Evolutionary conservation across 1,140 invertebrate species (phyloP), one percentile per base, ranked within the genome.

Genomic region (Leptinotarsa defecta): DNA sequence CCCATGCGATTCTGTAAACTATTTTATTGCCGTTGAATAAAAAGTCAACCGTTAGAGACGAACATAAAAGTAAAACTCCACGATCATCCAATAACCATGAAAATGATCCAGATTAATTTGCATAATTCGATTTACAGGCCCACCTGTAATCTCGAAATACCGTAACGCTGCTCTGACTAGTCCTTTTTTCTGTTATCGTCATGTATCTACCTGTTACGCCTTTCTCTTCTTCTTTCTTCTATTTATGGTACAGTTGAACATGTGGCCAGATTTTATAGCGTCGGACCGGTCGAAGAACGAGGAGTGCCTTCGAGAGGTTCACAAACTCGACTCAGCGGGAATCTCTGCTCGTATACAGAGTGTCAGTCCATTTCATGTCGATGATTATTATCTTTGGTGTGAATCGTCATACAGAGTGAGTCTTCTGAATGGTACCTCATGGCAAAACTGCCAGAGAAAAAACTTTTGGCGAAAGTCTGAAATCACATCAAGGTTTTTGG

Each of bases 141-240:
- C 52, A 57, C 52, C 52, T 57, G 52, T 57, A 57, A 57, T 57
- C 52, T 57, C 6, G 4, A 2, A 57, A 3, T 57, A 57, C 52
- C 52, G 52, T 57, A 57, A 57, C 6, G 15, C 52, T 57, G 1
- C 52, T 57, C 52, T 34, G n/a, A 43, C 34, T 43, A 43, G 8
- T 57, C 52, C 6, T 57, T 57, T 57, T 57, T 57, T 57, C 6
- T 57, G 15, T 57, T 57, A 57, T 57, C 52, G 52, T 57, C 52
- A 19, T 57, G 52, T 57, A 57, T 57, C 52, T 17, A 57, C 52
- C 52, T 57, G 52, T 57, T 57, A 19, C 15, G 52, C 52, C 52
- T 57, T 57, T 57, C 52, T 57, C 52, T 57, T 57, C 52, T 57
- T 57, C 52, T 57, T 57, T 57, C 52, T 57, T 57, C 52, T 57